Base-by-base conservation (phyloP, 1,140 invertebrate genomes). In the Zaprionus kolodkinae region DNA sequence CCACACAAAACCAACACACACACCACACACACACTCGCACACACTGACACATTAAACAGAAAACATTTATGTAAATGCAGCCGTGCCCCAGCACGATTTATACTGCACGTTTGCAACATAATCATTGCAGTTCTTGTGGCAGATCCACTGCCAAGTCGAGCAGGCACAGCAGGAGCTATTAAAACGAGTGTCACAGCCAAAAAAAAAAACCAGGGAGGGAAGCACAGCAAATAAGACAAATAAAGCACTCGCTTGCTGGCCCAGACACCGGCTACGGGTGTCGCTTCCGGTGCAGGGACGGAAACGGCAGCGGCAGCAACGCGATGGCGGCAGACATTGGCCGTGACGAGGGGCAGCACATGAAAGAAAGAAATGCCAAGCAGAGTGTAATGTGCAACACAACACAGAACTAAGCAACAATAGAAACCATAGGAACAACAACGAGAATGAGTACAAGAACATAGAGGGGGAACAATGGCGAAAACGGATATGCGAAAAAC, bases 401-500 rank as follows among this genome's bases (percentile, higher is more conserved):
- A 21, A 21, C 21, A 21, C 21, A 21, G 21, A 76, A 75, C 62
- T 72, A 59, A 68, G 61, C 48, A 65, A 62, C 60, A 80, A 67
- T 60, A 65, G 72, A 54, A 73, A 68, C 30, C 52, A 33, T 55
- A 15, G 52, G 12, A 33, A 25, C 6, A 27, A 25, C 33, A 21
- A 12, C n/a, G 17, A 36, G 27, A 25, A 45, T 6, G 13, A 13
- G n/a, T 25, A 25, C 17, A 27, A 61, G 50, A 25, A 54, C 33
- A 4, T 2, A n/a, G n/a, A n/a, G 30, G n/a, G n/a, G 52, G 27
- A 55, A 55, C 52, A 55, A 55, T 30, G 52, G 25, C 3, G 13
- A 45, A 72, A 86, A 50, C 71, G 81, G 81, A 90, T 81, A 82
- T 90, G 79, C 86, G 81, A 90, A 81, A 89, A 86, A 81, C 81